phyloP scores from a whole-genome alignment of 2,113 vertebrate species.

The Corythornis cristatus region DNA sequence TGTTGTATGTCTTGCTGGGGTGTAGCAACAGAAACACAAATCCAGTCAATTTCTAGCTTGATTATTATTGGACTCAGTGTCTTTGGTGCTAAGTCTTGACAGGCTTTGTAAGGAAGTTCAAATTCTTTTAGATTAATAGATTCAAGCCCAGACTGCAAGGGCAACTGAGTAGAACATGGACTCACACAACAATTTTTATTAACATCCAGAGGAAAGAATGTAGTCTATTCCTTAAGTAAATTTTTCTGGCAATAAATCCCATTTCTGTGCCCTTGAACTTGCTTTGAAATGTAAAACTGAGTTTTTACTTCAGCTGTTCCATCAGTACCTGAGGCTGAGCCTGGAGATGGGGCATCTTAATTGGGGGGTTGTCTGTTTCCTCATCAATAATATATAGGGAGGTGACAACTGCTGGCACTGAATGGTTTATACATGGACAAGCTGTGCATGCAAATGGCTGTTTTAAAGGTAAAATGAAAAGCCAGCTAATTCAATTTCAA shows the following conservation, averaged over 20 bases:
- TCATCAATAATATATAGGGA: constrained; percentile 41
- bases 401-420: neutral
- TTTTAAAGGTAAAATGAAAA: neutral
- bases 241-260: neutral
- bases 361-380: neutral
- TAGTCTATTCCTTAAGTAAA: neutral
- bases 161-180: neutral
- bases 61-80: neutral
- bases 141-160: neutral
- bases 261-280: neutral
- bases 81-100: neutral
- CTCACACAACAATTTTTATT: neutral
- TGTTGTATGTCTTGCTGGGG: neutral
- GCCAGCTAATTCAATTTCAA: neutral
- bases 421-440: neutral
- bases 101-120: neutral
- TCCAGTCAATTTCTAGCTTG: neutral
- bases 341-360: constrained; percentile 21
- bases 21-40: neutral
- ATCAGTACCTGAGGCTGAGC: constrained; percentile 13
- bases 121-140: neutral
- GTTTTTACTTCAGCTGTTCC: neutral
- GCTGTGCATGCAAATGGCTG: neutral
- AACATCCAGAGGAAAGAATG: neutral
- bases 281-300: constrained; percentile 56